A percentile compares a stretch with the other conserved stretches of the same genome.
These are phyloP conservation scores for Athene cunicularia DNA, from an alignment of 2,113 vertebrate species.

Conservation along the genomic window DNA sequence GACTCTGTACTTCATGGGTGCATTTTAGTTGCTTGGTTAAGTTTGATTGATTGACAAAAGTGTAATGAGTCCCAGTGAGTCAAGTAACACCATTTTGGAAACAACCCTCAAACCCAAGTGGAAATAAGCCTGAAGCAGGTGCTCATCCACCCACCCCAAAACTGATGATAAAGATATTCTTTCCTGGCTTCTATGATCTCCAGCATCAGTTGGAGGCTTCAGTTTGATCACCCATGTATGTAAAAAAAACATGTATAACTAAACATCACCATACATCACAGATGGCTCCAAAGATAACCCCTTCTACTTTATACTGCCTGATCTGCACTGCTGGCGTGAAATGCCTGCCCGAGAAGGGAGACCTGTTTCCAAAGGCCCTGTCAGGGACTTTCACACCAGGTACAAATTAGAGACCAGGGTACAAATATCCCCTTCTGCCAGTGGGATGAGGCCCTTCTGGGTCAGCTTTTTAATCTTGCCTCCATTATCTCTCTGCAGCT, in stretches of 20 bases:
- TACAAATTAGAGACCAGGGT: neutral
- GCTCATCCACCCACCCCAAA: neutral
- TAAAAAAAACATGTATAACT: neutral
- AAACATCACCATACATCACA: neutral
- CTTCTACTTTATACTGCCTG: neutral
- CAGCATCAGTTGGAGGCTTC: neutral
- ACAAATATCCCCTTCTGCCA: neutral
- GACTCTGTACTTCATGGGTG: neutral
- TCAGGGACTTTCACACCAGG: neutral
- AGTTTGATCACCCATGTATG: neutral
- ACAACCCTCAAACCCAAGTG: neutral
- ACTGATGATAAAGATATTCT: neutral
- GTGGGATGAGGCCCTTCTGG: neutral
- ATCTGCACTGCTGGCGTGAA: neutral
- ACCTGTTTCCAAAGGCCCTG: neutral
- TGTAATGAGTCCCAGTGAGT: neutral
- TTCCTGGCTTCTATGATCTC: neutral
- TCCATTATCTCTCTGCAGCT: neutral
- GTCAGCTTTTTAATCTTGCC: neutral
- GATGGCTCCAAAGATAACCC: neutral
- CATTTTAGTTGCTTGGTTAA: neutral
- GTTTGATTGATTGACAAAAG: neutral
- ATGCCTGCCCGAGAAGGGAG: neutral
- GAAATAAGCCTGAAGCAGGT: neutral
- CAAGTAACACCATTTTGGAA: neutral